A percentile compares a stretch with the other conserved stretches of the same genome.
phyloP scores from a whole-genome alignment of 1,140 invertebrate species.

The Stegodyphus mimosarum region DNA sequence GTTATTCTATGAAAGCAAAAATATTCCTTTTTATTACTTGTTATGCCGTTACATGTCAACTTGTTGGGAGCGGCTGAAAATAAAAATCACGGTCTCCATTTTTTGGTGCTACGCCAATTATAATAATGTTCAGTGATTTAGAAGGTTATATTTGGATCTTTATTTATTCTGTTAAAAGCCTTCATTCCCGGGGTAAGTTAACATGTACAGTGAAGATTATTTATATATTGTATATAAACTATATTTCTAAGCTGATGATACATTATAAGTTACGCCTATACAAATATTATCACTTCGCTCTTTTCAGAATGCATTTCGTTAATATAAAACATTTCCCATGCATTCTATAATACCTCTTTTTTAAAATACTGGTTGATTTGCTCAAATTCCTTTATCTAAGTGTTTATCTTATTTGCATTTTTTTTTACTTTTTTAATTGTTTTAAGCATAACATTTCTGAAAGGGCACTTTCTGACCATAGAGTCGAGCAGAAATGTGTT shows the following conservation, averaged over 20 bases:
- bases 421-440: too few species aligned
- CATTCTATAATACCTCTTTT: too few species aligned
- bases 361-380: too few species aligned
- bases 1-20: constrained; percentile 24
- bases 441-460: too few species aligned
- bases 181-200: constrained; percentile 36
- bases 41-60: constrained; percentile 20
- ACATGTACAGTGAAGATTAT: constrained; percentile 52
- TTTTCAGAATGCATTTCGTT: constrained; percentile 38
- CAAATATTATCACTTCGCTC: not conserved
- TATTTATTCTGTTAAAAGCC: constrained; percentile 19
- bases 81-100: constrained; percentile 27
- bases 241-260: constrained; percentile 50
- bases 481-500: too few species aligned
- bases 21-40: constrained; percentile 52
- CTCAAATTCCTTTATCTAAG: too few species aligned
- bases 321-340: not conserved
- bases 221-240: constrained; percentile 60
- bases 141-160: constrained; percentile 44
- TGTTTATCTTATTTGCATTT: too few species aligned
- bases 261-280: constrained; percentile 45
- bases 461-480: too few species aligned
- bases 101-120: constrained; percentile 59
- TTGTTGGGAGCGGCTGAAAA: constrained; percentile 13
- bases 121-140: constrained; percentile 37